Evolutionary conservation across 2,113 vertebrate genomes (phyloP).

Genomic region (Urocolius indicus): DNA sequence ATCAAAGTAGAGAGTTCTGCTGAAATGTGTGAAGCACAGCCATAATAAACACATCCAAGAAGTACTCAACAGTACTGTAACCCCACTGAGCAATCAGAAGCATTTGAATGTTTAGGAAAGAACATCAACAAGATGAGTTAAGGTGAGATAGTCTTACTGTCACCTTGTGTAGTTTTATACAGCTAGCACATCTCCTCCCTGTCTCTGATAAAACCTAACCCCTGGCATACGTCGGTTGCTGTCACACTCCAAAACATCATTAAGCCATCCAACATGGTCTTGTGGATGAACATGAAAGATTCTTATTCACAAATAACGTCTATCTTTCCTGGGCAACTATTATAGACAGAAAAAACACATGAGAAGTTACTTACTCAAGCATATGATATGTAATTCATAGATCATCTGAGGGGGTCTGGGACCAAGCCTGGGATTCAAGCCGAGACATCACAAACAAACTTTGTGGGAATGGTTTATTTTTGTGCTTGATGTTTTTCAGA

Average conservation of each 20-base stretch:
- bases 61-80: not conserved
- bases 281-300: not conserved
- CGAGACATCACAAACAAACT: too few relatives aligned
- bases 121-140: not conserved
- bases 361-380: not conserved
- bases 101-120: not conserved
- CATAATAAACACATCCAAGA: not conserved
- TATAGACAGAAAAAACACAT: not conserved
- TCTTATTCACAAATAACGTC: not conserved
- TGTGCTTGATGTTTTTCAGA: not conserved
- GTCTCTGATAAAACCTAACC: not conserved
- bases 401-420: not conserved
- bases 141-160: not conserved
- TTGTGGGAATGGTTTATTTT: not conserved
- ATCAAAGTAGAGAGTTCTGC: not conserved
- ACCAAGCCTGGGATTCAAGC: too few relatives aligned
- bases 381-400: not conserved
- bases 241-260: not conserved
- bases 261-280: not conserved
- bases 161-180: not conserved
- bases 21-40: not conserved
- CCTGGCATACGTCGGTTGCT: accelerated
- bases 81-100: not conserved
- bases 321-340: not conserved
- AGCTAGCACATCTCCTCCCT: not conserved